Conservation (phyloP, 1,140 invertebrate species). For the Leptinotarsa lineolata region DNA sequence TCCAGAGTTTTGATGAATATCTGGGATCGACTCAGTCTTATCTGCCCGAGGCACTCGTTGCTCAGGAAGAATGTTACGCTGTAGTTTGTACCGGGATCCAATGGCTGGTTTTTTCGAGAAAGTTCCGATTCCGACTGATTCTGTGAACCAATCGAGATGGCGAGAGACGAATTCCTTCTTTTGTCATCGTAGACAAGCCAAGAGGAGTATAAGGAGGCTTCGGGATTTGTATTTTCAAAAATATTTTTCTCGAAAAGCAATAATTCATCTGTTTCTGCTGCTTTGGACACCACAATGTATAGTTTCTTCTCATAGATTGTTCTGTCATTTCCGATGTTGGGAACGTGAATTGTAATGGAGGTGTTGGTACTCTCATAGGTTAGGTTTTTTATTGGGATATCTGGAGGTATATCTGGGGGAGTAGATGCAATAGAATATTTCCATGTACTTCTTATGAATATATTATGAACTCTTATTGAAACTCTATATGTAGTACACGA, state of each 20-base stretch:
- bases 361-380: neutral
- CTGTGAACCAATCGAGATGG: neutral
- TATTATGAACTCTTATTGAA: neutral
- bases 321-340: neutral
- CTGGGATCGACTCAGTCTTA: neutral
- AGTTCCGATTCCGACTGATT: neutral
- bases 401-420: neutral
- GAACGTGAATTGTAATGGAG: neutral
- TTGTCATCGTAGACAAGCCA: neutral
- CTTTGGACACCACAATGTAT: neutral
- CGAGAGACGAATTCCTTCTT: neutral
- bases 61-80: neutral
- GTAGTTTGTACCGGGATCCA: conserved; percentile 14
- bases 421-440: neutral
- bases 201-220: neutral
- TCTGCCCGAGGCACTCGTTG: neutral
- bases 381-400: neutral
- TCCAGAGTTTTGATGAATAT: neutral
- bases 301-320: neutral
- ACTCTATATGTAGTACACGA: neutral
- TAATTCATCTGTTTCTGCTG: neutral
- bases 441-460: neutral
- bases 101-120: neutral
- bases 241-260: neutral
- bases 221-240: neutral